Conservation (phyloP, 2,888 invertebrate species). For the Trissolcus japonicus region DNA sequence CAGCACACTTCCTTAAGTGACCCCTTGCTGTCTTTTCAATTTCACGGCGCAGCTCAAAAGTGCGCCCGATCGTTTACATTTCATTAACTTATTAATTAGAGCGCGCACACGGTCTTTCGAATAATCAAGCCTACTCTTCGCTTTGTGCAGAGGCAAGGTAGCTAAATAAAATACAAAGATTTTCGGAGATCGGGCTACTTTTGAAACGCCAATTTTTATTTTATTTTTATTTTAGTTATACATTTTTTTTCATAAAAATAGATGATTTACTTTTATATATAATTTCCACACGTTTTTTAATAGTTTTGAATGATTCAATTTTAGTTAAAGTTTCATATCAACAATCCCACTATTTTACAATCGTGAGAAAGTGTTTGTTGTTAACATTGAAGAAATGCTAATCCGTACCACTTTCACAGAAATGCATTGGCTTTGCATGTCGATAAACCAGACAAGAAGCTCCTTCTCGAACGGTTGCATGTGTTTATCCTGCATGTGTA, state of each 20-base stretch:
- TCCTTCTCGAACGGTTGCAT: constrained; percentile 50
- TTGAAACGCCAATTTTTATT: too few relatives aligned
- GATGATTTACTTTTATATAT: too few relatives aligned
- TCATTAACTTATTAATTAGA: constrained; percentile 56
- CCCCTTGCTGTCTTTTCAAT: constrained; percentile 40
- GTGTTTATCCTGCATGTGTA: constrained; percentile 54
- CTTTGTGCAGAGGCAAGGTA: constrained; percentile 36
- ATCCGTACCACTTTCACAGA: constrained; percentile 50
- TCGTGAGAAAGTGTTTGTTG: constrained; percentile 51
- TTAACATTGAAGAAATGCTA: constrained; percentile 38
- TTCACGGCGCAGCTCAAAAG: constrained; percentile 45
- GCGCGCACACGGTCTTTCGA: constrained; percentile 37
- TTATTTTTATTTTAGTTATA: too few relatives aligned
- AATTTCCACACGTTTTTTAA: too few relatives aligned
- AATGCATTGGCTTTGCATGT: constrained; percentile 56
- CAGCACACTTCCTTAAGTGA: constrained; percentile 47
- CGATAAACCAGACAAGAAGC: constrained; percentile 57
- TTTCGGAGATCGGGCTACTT: constrained; percentile 5
- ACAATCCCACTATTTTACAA: constrained; percentile 24
- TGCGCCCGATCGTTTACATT: constrained; percentile 52
- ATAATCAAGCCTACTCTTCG: constrained; percentile 38
- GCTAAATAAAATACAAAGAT: constrained; percentile 25
- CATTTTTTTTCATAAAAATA: too few relatives aligned
- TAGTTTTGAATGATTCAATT: neutral
- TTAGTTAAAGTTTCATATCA: constrained; percentile 32